phyloP scores from a whole-genome alignment of 1,140 invertebrate genomes.

The Andrena cerasifolii region DNA sequence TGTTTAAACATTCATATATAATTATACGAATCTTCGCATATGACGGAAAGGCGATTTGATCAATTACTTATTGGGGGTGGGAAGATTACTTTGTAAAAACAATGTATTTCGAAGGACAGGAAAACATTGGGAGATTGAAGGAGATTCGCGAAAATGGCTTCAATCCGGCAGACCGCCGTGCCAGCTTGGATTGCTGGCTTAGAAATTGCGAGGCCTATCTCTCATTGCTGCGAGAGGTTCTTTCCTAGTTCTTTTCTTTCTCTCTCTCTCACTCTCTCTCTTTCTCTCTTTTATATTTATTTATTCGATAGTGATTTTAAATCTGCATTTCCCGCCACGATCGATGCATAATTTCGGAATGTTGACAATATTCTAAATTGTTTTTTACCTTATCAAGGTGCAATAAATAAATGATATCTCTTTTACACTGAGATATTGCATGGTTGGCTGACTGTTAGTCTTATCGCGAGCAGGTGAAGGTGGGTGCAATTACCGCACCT shows the following conservation, averaged over 20 bases:
- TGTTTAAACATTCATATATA: slow-evolving; percentile 81
- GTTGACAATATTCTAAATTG: slow-evolving; percentile 56
- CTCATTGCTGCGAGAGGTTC: slow-evolving; percentile 51
- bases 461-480: slow-evolving; percentile 46
- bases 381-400: slow-evolving; percentile 63
- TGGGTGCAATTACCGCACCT: slow-evolving; percentile 48
- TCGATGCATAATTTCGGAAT: slow-evolving; percentile 68
- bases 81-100: slow-evolving; percentile 66
- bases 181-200: slow-evolving; percentile 45
- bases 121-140: slow-evolving; percentile 61
- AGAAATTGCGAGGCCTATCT: slow-evolving; percentile 59
- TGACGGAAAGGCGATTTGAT: slow-evolving; percentile 75
- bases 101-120: slow-evolving; percentile 59
- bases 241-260: slow-evolving; percentile 44
- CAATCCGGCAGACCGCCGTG: slow-evolving; percentile 40
- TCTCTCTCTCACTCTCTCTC: slow-evolving; percentile 39
- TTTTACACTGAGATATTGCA: slow-evolving; percentile 62
- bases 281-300: slow-evolving; percentile 19
- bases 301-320: slow-evolving; percentile 25
- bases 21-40: slow-evolving; percentile 79
- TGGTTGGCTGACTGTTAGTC: slow-evolving; percentile 50
- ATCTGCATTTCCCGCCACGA: slow-evolving; percentile 51
- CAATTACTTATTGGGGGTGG: slow-evolving; percentile 56
- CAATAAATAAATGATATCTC: slow-evolving; percentile 69
- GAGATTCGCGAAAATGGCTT: slow-evolving; percentile 48